Conservation (phyloP, 2,113 vertebrate genomes). For the Gnathonemus longibarbis region DNA sequence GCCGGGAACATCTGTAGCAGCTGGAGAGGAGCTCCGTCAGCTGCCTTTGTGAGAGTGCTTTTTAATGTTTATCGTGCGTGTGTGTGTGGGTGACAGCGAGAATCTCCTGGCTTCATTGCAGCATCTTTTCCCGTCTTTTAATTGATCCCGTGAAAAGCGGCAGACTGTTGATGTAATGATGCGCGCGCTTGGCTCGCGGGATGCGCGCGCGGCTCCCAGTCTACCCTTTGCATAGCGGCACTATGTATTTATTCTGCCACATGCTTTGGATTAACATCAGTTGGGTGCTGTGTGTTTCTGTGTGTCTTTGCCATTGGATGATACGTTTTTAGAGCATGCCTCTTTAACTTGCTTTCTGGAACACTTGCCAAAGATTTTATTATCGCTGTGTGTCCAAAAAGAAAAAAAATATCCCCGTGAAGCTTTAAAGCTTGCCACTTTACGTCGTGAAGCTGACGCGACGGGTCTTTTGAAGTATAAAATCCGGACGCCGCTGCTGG, state of each 20-base stretch:
- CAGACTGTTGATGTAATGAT: neutral
- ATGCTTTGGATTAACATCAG: neutral
- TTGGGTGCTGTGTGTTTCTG: neutral
- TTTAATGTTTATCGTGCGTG: constrained; percentile 23
- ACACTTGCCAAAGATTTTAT: neutral
- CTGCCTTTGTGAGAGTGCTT: constrained; percentile 21
- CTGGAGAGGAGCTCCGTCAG: constrained; percentile 45
- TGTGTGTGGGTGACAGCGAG: neutral
- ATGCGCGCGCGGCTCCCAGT: neutral
- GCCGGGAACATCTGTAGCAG: constrained; percentile 24
- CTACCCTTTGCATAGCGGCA: constrained; percentile 27
- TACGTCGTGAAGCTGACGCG: neutral
- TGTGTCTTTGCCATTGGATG: neutral
- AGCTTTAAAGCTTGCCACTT: neutral
- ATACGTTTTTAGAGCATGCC: neutral
- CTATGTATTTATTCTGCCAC: constrained; percentile 2
- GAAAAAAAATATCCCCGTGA: neutral
- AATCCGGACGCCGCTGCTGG: constrained; percentile 17
- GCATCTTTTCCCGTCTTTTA: neutral
- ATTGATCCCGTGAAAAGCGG: neutral
- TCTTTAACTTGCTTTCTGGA: neutral
- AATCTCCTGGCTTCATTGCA: neutral
- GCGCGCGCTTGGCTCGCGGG: neutral
- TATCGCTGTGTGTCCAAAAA: neutral
- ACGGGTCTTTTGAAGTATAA: neutral